Evolutionary conservation across 2,888 invertebrate genomes (phyloP).

Genomic region (Epirrhoe alternata): DNA sequence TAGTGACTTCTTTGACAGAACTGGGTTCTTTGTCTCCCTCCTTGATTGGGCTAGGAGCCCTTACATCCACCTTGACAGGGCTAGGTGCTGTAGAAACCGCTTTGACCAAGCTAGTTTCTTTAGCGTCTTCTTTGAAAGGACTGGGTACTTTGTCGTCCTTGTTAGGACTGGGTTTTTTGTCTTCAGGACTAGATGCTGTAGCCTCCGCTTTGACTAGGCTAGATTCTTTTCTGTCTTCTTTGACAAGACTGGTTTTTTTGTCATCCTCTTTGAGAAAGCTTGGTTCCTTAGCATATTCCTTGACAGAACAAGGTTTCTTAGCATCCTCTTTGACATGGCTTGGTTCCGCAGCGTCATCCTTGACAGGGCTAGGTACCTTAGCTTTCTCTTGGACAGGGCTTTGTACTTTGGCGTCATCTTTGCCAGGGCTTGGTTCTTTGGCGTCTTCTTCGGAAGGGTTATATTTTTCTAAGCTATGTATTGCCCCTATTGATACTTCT

Average conservation of each 20-base stretch:
- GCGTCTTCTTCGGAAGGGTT: constrained; percentile 18
- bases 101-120: constrained; percentile 11
- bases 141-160: constrained; percentile 22
- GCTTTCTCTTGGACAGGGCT: constrained; percentile 12
- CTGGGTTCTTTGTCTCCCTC: constrained; percentile 19
- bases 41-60: constrained; percentile 5
- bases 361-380: constrained; percentile 16
- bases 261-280: constrained; percentile 23
- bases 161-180: constrained; percentile 30
- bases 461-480: background rate
- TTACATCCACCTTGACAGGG: constrained; percentile 9
- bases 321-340: constrained; percentile 5
- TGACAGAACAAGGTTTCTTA: constrained; percentile 15
- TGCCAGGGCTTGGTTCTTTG: constrained; percentile 19
- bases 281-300: constrained; percentile 20
- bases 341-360: background rate
- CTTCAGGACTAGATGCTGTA: too few species aligned
- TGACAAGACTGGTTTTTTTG: constrained; percentile 14
- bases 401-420: constrained; percentile 8
- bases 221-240: constrained; percentile 21
- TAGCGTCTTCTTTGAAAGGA: constrained; percentile 18
- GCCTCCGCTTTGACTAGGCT: constrained; percentile 31
- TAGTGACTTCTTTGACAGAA: constrained; percentile 25
- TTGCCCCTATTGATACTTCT: too few species aligned
- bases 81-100: too few species aligned